Percentiles rank a stretch among this genome's conserved stretches.
Evolutionary conservation across 1,140 invertebrate species (phyloP).

Genomic region (Listronotus oregonensis): DNA sequence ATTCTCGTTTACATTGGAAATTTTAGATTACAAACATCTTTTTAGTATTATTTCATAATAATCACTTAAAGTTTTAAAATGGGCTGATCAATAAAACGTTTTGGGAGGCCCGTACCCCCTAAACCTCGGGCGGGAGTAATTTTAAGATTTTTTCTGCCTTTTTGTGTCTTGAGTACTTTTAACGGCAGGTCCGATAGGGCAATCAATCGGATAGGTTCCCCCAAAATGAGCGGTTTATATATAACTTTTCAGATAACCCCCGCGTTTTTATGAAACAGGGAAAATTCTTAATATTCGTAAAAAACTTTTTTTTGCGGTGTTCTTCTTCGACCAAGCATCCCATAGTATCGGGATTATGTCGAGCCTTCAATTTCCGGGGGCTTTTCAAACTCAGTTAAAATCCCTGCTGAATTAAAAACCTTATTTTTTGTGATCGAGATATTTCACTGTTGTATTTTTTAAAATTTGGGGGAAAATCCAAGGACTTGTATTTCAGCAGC

Average conservation of each 20-base stretch:
- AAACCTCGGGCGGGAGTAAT: conserved; percentile 40
- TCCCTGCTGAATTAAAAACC: conserved; percentile 50
- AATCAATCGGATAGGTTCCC: conserved; percentile 80
- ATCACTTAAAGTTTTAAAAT: too few species aligned
- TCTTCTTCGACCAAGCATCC: conserved; percentile 62
- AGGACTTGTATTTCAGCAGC: conserved; percentile 51
- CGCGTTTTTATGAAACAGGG: conserved; percentile 48
- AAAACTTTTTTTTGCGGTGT: conserved; percentile 42
- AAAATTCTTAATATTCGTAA: conserved; percentile 53
- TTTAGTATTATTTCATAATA: too few species aligned
- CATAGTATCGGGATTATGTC: conserved; percentile 66
- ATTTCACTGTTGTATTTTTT: conserved; percentile 46
- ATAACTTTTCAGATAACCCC: conserved; percentile 44
- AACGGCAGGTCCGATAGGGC: conserved; percentile 55
- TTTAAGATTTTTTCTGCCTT: conserved; percentile 7
- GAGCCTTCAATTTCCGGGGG: conserved; percentile 39
- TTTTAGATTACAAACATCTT: too few species aligned
- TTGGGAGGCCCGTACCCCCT: conserved; percentile 58
- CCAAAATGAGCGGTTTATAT: conserved; percentile 73
- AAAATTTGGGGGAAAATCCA: conserved; percentile 47
- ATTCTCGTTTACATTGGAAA: too few species aligned
- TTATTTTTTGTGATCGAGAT: conserved; percentile 46
- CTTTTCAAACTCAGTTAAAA: conserved; percentile 32
- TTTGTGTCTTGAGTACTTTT: conserved; percentile 29
- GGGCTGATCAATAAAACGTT: conserved; percentile 67